Evolutionary conservation across 1,140 invertebrate genomes (phyloP).

Genomic region (Popillia japonica): DNA sequence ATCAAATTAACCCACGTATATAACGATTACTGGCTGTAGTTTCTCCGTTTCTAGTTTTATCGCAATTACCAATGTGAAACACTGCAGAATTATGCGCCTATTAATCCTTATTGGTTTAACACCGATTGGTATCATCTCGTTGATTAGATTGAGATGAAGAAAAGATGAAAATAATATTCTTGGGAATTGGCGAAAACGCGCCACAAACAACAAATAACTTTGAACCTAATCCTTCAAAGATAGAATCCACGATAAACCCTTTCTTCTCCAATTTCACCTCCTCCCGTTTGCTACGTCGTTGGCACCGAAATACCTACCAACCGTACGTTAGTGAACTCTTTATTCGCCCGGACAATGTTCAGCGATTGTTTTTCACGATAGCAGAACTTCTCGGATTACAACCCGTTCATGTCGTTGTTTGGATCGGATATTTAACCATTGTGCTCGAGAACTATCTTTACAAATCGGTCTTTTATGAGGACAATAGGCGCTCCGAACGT

Average conservation of each 20-base stretch:
- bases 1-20: conserved; percentile 13
- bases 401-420: conserved; percentile 38
- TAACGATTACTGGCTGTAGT: neutral
- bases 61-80: neutral
- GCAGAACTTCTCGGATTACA: conserved; percentile 42
- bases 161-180: conserved; percentile 14
- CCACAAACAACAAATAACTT: neutral
- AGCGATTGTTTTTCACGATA: conserved; percentile 42
- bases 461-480: conserved; percentile 32
- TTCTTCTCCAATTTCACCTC: neutral
- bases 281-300: neutral
- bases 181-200: neutral
- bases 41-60: conserved; percentile 2
- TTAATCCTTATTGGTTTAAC: neutral
- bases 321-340: conserved; percentile 23
- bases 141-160: too few species aligned
- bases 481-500: conserved; percentile 7
- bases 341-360: conserved; percentile 2
- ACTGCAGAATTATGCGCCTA: neutral
- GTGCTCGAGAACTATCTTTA: conserved; percentile 38
- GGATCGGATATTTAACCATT: conserved; percentile 40
- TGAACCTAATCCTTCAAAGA: conserved; percentile 7
- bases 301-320: neutral
- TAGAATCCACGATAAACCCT: neutral
- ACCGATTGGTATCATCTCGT: neutral